Conservation (phyloP, 2,113 vertebrate genomes). For the Campylomormyrus tamandua region DNA sequence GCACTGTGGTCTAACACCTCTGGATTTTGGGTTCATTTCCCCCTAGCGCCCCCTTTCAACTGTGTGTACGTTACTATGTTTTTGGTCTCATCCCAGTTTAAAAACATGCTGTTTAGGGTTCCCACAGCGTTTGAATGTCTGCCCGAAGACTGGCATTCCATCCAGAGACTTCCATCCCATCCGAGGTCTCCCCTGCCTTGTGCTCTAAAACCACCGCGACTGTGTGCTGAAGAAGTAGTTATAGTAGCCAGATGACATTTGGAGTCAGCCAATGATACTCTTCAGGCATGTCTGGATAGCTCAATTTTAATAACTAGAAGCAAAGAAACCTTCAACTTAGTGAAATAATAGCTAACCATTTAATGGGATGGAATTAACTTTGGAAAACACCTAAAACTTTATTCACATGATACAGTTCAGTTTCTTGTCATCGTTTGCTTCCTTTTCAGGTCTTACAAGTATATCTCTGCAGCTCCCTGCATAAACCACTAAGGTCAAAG, state of each 20-base stretch:
- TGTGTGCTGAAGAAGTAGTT: neutral
- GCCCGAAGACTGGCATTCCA: neutral
- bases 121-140: neutral
- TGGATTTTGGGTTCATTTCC: neutral
- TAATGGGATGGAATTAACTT: neutral
- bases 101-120: neutral
- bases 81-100: neutral
- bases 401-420: neutral
- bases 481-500: neutral
- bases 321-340: neutral
- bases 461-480: neutral
- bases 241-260: neutral
- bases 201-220: neutral
- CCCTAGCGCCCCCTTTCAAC: neutral
- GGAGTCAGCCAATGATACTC: neutral
- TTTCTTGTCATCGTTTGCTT: neutral
- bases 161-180: neutral
- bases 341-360: neutral
- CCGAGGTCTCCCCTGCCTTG: neutral
- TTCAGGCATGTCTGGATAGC: neutral
- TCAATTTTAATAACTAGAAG: neutral
- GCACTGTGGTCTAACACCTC: neutral
- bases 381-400: neutral
- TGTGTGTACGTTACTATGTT: neutral
- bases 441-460: neutral